Conservation (phyloP, 2,113 vertebrate genomes). For the Odontesthes bonariensis region DNA sequence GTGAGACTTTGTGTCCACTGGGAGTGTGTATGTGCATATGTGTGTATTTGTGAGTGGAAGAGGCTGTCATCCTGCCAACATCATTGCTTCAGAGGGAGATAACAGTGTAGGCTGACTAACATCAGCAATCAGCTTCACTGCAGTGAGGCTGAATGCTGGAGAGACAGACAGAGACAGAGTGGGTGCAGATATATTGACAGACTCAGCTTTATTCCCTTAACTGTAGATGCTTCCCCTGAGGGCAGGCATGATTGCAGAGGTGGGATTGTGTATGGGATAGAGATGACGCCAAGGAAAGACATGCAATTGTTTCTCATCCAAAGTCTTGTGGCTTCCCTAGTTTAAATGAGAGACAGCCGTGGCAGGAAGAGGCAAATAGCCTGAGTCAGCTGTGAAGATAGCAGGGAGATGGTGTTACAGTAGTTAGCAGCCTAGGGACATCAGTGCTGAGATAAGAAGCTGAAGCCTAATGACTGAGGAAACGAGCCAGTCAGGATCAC, state of each 20-base stretch:
- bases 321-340: conserved; percentile 25
- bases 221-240: conserved; percentile 54
- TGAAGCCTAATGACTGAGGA: conserved; percentile 70
- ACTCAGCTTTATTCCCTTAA: conserved; percentile 48
- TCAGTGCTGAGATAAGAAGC: conserved; percentile 63
- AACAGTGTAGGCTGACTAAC: conserved; percentile 56
- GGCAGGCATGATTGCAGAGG: conserved; percentile 42
- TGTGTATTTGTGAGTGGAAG: conserved; percentile 29
- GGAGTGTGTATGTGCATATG: conserved; percentile 33
- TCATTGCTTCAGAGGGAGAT: conserved; percentile 51
- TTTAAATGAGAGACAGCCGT: conserved; percentile 46
- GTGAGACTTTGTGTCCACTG: conserved; percentile 36
- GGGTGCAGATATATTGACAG: conserved; percentile 66
- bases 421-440: conserved; percentile 59
- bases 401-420: conserved; percentile 50
- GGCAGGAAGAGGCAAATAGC: conserved; percentile 34
- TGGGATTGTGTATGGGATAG: conserved; percentile 31
- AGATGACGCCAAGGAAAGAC: conserved; percentile 46
- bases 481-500: conserved; percentile 74
- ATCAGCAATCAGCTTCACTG: conserved; percentile 61
- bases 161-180: conserved; percentile 57
- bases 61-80: conserved; percentile 57
- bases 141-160: conserved; percentile 57
- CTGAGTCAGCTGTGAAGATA: conserved; percentile 46
- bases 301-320: conserved; percentile 25